Evolutionary conservation across 2,113 vertebrate species (phyloP).

Genomic region (Oenanthe oenanthe): DNA sequence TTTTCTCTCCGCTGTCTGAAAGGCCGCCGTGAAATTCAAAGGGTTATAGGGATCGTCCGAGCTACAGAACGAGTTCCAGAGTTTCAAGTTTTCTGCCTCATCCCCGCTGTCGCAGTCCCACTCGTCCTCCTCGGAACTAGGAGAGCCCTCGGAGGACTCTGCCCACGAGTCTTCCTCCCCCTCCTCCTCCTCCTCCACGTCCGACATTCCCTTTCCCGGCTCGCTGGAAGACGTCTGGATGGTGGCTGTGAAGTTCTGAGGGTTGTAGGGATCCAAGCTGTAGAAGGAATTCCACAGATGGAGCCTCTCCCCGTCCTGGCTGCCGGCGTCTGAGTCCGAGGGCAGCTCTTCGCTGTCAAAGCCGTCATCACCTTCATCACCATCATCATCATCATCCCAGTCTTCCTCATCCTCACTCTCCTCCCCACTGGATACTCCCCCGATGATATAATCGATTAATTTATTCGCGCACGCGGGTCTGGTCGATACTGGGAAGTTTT

Average conservation of each 20-base stretch:
- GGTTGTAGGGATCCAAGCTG: slow-evolving; percentile 87
- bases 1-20: slow-evolving; percentile 74
- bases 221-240: slow-evolving; percentile 69
- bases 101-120: slow-evolving; percentile 80
- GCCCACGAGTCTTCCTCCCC: slow-evolving; percentile 42
- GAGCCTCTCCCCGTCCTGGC: slow-evolving; percentile 70
- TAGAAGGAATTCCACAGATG: slow-evolving; percentile 85
- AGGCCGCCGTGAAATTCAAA: slow-evolving; percentile 86
- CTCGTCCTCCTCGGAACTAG: slow-evolving; percentile 68
- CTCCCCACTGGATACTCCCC: slow-evolving; percentile 80
- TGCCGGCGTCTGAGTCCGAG: slow-evolving; percentile 72
- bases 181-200: neutral
- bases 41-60: slow-evolving; percentile 90
- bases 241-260: slow-evolving; percentile 85
- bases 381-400: slow-evolving; percentile 69
- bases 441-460: slow-evolving; percentile 92
- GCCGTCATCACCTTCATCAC: slow-evolving; percentile 78
- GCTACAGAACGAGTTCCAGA: slow-evolving; percentile 87
- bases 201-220: neutral
- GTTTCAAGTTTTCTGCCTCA: slow-evolving; percentile 80
- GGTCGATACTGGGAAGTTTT: neutral
- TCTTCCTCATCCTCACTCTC: slow-evolving; percentile 69
- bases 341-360: slow-evolving; percentile 86
- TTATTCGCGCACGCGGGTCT: slow-evolving; percentile 84
- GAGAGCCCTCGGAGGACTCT: slow-evolving; percentile 43